Evolutionary conservation across 2,888 invertebrate species (phyloP), one percentile per base, ranked within the genome.

Genomic region (Trissoscelio sp.): DNA sequence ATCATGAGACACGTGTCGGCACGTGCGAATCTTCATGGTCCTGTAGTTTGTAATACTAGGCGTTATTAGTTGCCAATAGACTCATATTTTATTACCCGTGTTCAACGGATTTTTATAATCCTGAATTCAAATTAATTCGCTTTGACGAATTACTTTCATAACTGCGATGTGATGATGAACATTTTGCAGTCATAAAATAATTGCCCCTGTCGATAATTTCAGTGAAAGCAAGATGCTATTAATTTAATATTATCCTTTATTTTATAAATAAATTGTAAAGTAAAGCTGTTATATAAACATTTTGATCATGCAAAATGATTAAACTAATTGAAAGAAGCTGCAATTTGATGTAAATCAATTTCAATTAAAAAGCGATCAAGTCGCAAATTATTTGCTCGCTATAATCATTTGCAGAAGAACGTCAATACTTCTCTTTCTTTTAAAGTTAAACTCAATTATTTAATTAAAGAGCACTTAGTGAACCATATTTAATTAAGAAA

Each of bases 1-100:
- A 44, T 58, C 81, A 57, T 81, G 79, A 66, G 77, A 69, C 87
- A 88, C 87, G 87, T 85, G 87, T 42, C 83, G 86, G 86, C 89
- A 89, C 88, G 89, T 80, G 77, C 82, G 83, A 73, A 70, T 81
- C 72, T 79, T 81, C 79, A 70, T 58, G 69, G 66, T 51, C 74
- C 80, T 51, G 60, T 78, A 60, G 53, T 57, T 81, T 82, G 83
- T 85, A 86, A 86, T 83, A 55, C 77, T 48, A 20, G 80, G 83
- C 77, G 67, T 87, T 87, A 88, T 88, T 88, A 88, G 86, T 82
- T 79, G 67, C 67, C 58, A 44, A 66, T 55, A 48, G 55, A 31
- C 60, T 28, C 16, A 24, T 22, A 48, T 18, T 48, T 57, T 53
- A 16, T 44, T 31, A 14, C 24, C n/a, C 18, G 12, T 20, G 16